phyloP scores from a whole-genome alignment of 2,797 vertebrate genomes.

The Microctenopoma steveboyesi region DNA sequence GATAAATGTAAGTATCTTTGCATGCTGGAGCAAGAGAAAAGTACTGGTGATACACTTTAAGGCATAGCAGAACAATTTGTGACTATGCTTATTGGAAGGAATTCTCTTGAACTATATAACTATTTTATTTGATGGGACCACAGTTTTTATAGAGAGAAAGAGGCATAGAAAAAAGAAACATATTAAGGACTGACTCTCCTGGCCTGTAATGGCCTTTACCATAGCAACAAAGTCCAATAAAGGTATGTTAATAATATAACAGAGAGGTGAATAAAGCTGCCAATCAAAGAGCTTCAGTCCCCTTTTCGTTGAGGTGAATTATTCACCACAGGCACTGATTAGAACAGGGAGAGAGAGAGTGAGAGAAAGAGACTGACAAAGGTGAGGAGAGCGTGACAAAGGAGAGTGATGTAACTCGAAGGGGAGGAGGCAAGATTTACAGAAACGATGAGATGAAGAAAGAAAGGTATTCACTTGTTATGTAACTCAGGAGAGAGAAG shows the following conservation, averaged over 20 bases:
- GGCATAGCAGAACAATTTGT: too few species aligned
- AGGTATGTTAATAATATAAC: constrained; percentile 81
- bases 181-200: constrained; percentile 46
- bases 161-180: constrained; percentile 13
- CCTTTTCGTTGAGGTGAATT: constrained; percentile 77
- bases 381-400: constrained; percentile 60
- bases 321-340: constrained; percentile 84
- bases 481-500: constrained; percentile 24
- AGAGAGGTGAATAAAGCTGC: constrained; percentile 80
- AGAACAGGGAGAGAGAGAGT: constrained; percentile 55
- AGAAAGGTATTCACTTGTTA: constrained; percentile 45
- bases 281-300: constrained; percentile 80
- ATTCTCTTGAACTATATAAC: too few species aligned
- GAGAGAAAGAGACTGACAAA: constrained; percentile 53
- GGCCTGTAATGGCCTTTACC: constrained; percentile 60
- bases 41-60: too few species aligned
- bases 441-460: constrained; percentile 22
- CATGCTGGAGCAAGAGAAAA: too few species aligned
- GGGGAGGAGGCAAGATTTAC: constrained; percentile 26
- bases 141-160: not conserved
- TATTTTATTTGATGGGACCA: too few species aligned
- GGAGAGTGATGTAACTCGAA: constrained; percentile 39
- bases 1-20: too few species aligned
- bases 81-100: too few species aligned
- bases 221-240: constrained; percentile 64